Percentiles rank a stretch among this genome's conserved stretches.
These are phyloP conservation scores for Dufourea novaeangliae DNA, from an alignment of 1,140 invertebrate genomes.

Conservation along the genomic window DNA sequence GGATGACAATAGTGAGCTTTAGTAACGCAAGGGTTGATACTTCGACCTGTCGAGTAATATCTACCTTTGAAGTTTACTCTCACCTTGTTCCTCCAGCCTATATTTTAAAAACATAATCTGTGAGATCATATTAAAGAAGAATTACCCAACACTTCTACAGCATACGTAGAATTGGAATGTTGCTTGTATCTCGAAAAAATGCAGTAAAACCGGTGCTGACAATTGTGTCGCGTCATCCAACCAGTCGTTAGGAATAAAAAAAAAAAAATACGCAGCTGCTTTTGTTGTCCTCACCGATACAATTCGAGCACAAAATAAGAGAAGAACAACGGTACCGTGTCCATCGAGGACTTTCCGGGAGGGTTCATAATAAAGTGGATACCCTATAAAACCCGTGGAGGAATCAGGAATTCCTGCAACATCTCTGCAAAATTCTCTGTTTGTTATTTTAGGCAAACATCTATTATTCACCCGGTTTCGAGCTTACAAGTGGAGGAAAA, in stretches of 20 bases:
- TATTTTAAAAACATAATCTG: background rate
- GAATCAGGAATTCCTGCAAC: background rate
- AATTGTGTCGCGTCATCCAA: conserved; percentile 22
- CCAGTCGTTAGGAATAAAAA: conserved; percentile 16
- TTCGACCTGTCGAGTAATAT: background rate
- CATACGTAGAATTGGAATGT: background rate
- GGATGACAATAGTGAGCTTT: no score
- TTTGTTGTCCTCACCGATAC: conserved; percentile 24
- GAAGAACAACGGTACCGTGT: background rate
- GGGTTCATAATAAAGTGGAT: background rate
- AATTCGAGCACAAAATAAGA: conserved; percentile 14
- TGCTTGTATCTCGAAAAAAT: conserved; percentile 11
- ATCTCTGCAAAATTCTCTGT: background rate
- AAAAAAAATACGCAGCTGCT: conserved; percentile 2
- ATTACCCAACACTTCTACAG: background rate
- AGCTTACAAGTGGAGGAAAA: background rate
- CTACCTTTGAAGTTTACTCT: background rate
- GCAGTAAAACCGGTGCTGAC: conserved; percentile 31
- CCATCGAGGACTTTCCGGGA: background rate
- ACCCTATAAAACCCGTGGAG: background rate
- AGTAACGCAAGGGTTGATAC: background rate
- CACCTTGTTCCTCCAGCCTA: background rate
- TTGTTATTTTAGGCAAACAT: background rate
- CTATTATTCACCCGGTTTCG: no score
- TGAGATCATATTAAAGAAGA: background rate